phyloP scores from a whole-genome alignment of 2,113 vertebrate genomes.

The Lynx canadensis region DNA sequence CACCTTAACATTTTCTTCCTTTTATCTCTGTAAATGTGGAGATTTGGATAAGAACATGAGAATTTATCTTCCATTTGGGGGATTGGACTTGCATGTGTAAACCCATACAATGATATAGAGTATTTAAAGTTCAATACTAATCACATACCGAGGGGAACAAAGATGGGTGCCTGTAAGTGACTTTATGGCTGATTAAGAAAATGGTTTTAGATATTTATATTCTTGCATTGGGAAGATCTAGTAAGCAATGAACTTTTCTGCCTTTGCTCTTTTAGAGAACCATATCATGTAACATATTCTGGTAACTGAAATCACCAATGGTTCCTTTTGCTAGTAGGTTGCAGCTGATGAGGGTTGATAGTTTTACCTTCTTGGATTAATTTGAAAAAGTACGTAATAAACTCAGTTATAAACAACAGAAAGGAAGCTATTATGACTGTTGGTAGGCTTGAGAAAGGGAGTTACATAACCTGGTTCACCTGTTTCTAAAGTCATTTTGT shows the following conservation, averaged over 20 bases:
- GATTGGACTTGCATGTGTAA: neutral
- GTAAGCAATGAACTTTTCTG: neutral
- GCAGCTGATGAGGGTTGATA: neutral
- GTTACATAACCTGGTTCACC: neutral
- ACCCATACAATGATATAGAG: neutral
- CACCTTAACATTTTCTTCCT: neutral
- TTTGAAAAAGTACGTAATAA: neutral
- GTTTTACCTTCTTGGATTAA: neutral
- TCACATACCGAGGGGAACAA: neutral
- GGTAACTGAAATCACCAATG: neutral
- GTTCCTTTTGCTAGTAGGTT: slow-evolving; percentile 23
- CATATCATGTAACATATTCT: neutral
- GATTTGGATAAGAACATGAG: neutral
- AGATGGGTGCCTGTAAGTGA: neutral
- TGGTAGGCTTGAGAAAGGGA: neutral
- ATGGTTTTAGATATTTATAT: neutral
- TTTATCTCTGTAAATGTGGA: neutral
- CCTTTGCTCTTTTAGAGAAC: neutral
- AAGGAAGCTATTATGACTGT: neutral
- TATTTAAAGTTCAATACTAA: neutral
- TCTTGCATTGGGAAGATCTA: neutral
- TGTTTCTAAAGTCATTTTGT: neutral
- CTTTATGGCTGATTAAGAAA: neutral
- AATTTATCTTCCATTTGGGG: neutral
- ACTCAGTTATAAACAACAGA: neutral